Base-by-base conservation (phyloP, 2,113 vertebrate species). In the Gnathonemus longibarbis region DNA sequence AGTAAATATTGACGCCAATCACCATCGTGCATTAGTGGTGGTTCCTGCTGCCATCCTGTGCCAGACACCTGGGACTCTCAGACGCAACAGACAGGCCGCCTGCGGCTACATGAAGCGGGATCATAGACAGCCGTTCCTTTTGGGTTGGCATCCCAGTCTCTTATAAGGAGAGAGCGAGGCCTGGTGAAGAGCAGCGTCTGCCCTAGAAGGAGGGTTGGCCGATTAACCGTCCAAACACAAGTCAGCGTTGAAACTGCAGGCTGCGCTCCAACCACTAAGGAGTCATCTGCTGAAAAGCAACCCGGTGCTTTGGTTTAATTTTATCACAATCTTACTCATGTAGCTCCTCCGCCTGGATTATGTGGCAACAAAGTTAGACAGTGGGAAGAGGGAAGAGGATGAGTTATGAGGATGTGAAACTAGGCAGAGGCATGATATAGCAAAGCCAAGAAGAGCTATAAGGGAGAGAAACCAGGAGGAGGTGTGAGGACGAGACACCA, bases 1-100 rank as follows among this genome's bases (percentile, higher is more conserved):
- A 17, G 48, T 87, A 52, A 87, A 87, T 87, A 87, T 53, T 87
- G 85, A 87, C 13, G 50, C 48, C 48, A 56, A 87, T 87, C 49
- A 53, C 27, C 50, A 48, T 19, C n/a, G 17, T 56, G 85, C 49
- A 27, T 87, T n/a, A 46, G 45, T 42, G 35, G 83, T 3, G 39
- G 35, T 21, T 84, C 45, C 49, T 53, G 24, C 85, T 52, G 31
- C 49, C 31, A 19, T 53, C 8, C 49, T 87, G 49, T 21, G 50
- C 50, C 85, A 87, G 50, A 87, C 49, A 87, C 49, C 27, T 48
- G 50, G 50, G 15, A 87, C 85, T 56, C 31, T 35, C 85, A 87
- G 49, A 31, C 49, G 53, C 27, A 87, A 31, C 84, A 52, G 84
- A 87, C 46, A 31, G 27, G 21, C 84, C n/a, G 46, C 46, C 46